Conservation (phyloP, 2,113 vertebrate genomes). For the Seriola dumerili region DNA sequence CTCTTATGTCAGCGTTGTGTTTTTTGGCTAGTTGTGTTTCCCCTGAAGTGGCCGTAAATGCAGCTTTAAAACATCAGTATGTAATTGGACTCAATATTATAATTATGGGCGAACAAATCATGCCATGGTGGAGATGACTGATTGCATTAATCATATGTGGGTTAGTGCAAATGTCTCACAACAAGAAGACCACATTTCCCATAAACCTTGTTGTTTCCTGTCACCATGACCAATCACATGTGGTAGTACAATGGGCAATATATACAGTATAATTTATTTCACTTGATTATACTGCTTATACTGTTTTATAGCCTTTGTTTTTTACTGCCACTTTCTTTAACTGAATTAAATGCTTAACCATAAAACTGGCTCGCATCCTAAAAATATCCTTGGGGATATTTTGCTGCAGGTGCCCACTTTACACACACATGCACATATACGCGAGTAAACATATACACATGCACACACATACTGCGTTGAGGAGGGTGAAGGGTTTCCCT, state of each 20-base stretch:
- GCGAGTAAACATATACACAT: slow-evolving; percentile 28
- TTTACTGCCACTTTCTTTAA: slow-evolving; percentile 26
- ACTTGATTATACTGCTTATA: slow-evolving; percentile 3
- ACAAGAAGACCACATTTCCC: slow-evolving; percentile 30
- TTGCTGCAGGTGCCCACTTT: slow-evolving; percentile 52
- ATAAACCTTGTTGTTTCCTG: slow-evolving; percentile 33
- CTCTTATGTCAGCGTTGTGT: no score
- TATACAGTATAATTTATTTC: slow-evolving; percentile 11
- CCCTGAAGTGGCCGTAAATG: neutral
- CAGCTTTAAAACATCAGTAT: slow-evolving; percentile 30
- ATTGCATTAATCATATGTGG: slow-evolving; percentile 1
- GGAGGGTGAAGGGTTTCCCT: slow-evolving; percentile 86
- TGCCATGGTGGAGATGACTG: neutral
- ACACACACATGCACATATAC: slow-evolving; percentile 9
- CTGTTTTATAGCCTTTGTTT: neutral
- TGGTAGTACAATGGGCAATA: neutral
- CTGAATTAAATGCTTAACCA: slow-evolving; percentile 44
- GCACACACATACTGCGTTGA: slow-evolving; percentile 27
- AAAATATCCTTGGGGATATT: slow-evolving; percentile 37
- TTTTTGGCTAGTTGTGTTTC: no score
- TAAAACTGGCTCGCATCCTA: slow-evolving; percentile 51
- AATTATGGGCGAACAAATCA: neutral
- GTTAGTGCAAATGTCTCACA: slow-evolving; percentile 12
- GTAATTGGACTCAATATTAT: slow-evolving; percentile 21
- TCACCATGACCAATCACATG: neutral